Evolutionary conservation across 2,888 invertebrate species (phyloP), one percentile per base, ranked within the genome.

Genomic region (Lymantria dispar): DNA sequence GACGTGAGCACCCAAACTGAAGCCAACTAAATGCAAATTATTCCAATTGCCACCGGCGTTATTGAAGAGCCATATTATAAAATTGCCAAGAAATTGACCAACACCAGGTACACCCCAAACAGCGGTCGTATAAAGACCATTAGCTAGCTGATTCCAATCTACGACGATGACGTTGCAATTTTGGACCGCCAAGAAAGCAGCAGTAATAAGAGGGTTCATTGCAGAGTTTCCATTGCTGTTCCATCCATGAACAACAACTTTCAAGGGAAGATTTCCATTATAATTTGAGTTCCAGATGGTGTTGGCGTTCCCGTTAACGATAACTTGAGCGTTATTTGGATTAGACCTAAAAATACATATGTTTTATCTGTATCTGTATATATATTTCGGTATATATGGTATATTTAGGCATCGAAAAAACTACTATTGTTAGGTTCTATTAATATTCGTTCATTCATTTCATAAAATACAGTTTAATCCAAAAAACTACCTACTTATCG

Each of bases 1-100:
- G 8, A 86, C 65, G 52, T 88, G 88, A 56, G 87, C 88, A 5
- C 89, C 89, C 56, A 88, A 76, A 64, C 89, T 88, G 75, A 80
- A 81, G 22, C 89, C 89, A 29, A 87, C 72, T 29, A 89, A 60
- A 55, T 90, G 89, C 1, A 88, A 68, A 30, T 79, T 78, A 55
- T 79, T 76, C 79, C 81, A 84, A 61, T 80, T 77, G 8, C 82
- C 83, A 14, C 87, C 87, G 7, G 69, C 74, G 0, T 60, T 80
- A 45, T 70, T 74, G 49, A 81, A 69, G 14, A 88, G 75, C 81
- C 82, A 85, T 12, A 67, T 60, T 3, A 89, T 45, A 63, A 86
- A 86, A 58, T 79, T 74, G 7, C 81, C 87, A 0, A 87, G 68
- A 43, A 68, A 70, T 40, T 73, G 66, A 1, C 86, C 85, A 0